Base-by-base conservation (phyloP, 1,140 invertebrate species). In the Ceratitis capitata region DNA sequence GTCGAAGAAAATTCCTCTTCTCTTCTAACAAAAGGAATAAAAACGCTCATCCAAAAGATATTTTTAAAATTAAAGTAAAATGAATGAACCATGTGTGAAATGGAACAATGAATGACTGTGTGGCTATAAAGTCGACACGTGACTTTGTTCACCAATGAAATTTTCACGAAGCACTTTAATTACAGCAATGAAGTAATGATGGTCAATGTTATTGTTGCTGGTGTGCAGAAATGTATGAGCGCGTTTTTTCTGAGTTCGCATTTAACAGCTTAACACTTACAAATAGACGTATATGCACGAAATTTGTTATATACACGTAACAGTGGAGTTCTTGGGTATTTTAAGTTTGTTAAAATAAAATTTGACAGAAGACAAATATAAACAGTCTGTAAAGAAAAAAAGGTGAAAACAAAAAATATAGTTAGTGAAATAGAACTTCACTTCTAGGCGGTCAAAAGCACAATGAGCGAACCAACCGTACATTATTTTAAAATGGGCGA, bases 101-200 rank as follows among this genome's bases (percentile, higher is more conserved):
- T 78, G 39, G 16, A n/a, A 42, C 19, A 78, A 78, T 78, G 19
- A 45, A 78, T 78, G n/a, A 39, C 26, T 42, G 69, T 35, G 69
- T 45, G 23, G 69, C 14, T 45, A 78, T 78, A 78, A 78, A 78
- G 45, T 78, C 69, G 39, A 45, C 39, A 78, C 69, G 69, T 78
- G 69, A 78, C 69, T 78, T 45, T 78, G 39, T 78, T 6, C 29
- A 45, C 39, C 39, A 78, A 45, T 47, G 69, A 78, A 78, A 35
- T 69, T 69, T 7, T 19, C 61, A 69, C 32, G 32, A 69, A 78
- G 69, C 69, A 47, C 42, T 78, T 78, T 39, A 78, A 74, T 78
- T 78, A 47, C 69, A 47, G 5, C 10, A 23, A 23, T 23, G 35
- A 78, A 45, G 39, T 78, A 45, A 45, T 26, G 39, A 78, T 32